Base-by-base conservation (phyloP, 2,113 vertebrate genomes). In the Proterorhinus semilunaris region DNA sequence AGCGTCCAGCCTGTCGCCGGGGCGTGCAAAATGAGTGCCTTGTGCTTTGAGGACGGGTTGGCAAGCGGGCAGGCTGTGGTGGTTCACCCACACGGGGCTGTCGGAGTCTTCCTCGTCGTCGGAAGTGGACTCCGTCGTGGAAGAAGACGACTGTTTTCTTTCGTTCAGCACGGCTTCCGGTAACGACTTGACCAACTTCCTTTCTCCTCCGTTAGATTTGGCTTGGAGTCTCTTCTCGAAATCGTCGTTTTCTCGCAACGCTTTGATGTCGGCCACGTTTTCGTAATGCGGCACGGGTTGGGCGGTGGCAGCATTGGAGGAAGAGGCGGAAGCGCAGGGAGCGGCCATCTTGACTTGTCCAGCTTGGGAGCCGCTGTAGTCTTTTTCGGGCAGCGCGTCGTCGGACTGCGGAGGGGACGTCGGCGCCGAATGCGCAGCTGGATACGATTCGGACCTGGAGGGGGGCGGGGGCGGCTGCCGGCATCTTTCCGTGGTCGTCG, bases 361-460 rank as follows among this genome's bases (percentile, higher is more conserved):
- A 58, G 73, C 74, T 85, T 92, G 91, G n/a, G 91, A 85, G 6
- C 90, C 87, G 84, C 79, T 88, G 83, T 89, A 93, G 83, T 92
- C 93, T 69, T 90, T 90, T 7, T 65, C 61, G 0, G 89, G 84
- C 4, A 83, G 78, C 2, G 85, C 49, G 3, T 91, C 92, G 27
- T 93, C 91, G 0, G 90, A 70, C 74, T 90, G 89, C 0, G 92
- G 92, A 2, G 91, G 92, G 43, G 93, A 93, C 6, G 93, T 94
- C 0, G 93, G 92, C 0, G 92, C 91, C 0, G 93, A 93, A 79
- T 92, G 93, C 0, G 92, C 87, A 70, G 91, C 83, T 0, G 92
- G 91, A 74, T 91, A 93, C 11, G 91, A 89, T 68, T 94, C 92
- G 0, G 89, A 89, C 76, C 92, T 90, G 68, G 88, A 8, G 64